Conservation (phyloP, 37 sponge, comb jelly and placozoan genomes). For the Axinella damicornis region DNA sequence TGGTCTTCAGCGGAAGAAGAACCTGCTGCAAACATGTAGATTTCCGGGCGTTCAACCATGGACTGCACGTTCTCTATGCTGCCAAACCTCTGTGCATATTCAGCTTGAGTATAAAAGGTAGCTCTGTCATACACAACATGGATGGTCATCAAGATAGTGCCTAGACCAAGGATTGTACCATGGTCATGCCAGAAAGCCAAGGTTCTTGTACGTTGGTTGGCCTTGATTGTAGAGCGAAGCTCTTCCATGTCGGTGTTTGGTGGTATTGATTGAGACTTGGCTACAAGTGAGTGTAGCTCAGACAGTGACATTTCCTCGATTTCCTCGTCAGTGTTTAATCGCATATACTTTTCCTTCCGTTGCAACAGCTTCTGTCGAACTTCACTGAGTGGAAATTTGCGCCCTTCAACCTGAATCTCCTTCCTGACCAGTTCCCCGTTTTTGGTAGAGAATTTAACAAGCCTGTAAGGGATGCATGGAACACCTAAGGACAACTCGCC, state of each 20-base stretch:
- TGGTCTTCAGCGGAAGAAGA: conserved; percentile 17
- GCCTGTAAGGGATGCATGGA: conserved; percentile 11
- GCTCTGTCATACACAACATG: conserved; percentile 32
- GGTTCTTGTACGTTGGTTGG: conserved; percentile 23
- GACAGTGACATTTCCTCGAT: conserved; percentile 7
- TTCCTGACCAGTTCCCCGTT: conserved; percentile 7
- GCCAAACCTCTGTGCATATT: background rate
- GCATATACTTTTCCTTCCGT: conserved; percentile 34
- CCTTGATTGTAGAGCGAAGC: conserved; percentile 3
- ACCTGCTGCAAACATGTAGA: conserved; percentile 23
- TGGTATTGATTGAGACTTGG: background rate
- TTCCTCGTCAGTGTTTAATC: conserved; percentile 34
- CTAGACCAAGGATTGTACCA: conserved; percentile 30
- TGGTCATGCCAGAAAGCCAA: conserved; percentile 52
- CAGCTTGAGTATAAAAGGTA: conserved; percentile 41
- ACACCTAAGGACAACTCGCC: conserved; percentile 25
- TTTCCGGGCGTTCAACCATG: conserved; percentile 17
- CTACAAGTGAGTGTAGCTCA: background rate
- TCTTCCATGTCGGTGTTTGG: background rate
- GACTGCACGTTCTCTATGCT: conserved; percentile 10
- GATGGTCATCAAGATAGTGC: conserved; percentile 35
- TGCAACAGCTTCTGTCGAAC: conserved; percentile 18
- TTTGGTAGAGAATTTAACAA: background rate
- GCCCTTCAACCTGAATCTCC: conserved; percentile 16
- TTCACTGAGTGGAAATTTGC: conserved; percentile 42